Percentiles rank a stretch among this genome's conserved stretches.
phyloP scores from a whole-genome alignment of 2,888 invertebrate species.

The Adelognathus sp. region DNA sequence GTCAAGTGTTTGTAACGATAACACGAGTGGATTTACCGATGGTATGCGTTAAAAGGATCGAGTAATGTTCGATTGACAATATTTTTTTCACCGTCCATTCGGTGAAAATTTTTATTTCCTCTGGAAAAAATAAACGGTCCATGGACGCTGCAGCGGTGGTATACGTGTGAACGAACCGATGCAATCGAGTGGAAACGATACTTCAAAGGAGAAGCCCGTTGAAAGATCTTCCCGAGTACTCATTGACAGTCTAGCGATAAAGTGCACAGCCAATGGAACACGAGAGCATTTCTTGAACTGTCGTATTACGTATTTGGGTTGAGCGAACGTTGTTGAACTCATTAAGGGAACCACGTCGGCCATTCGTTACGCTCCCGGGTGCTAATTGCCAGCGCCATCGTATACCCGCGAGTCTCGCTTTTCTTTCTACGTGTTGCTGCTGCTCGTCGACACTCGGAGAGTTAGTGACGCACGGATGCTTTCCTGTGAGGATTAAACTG shows the following conservation, averaged over 20 bases:
- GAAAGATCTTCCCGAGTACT: not conserved
- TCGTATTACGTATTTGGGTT: constrained; percentile 1
- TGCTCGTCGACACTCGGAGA: constrained; percentile 6
- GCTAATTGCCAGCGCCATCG: constrained; percentile 41
- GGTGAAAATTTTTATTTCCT: too few species aligned
- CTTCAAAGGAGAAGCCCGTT: not conserved
- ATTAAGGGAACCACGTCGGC: constrained; percentile 43
- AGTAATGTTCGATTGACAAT: too few species aligned
- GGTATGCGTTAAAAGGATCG: too few species aligned
- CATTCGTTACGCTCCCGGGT: constrained; percentile 34
- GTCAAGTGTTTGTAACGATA: not conserved
- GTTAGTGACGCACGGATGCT: constrained; percentile 6
- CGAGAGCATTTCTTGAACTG: constrained; percentile 20
- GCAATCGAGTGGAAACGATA: constrained; percentile 7
- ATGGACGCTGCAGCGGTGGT: too few species aligned
- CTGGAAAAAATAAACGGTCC: too few species aligned
- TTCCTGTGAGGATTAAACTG: not conserved
- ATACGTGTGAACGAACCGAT: too few species aligned
- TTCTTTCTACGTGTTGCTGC: constrained; percentile 1
- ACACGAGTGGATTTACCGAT: not conserved
- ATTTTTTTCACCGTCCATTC: too few species aligned
- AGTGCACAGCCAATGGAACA: not conserved
- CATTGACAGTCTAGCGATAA: constrained; percentile 1
- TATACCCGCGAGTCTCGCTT: constrained; percentile 23
- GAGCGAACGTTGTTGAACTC: constrained; percentile 24